Conservation (phyloP, 64 coral and sea anemone species). For the Pocillopora verrucosa region DNA sequence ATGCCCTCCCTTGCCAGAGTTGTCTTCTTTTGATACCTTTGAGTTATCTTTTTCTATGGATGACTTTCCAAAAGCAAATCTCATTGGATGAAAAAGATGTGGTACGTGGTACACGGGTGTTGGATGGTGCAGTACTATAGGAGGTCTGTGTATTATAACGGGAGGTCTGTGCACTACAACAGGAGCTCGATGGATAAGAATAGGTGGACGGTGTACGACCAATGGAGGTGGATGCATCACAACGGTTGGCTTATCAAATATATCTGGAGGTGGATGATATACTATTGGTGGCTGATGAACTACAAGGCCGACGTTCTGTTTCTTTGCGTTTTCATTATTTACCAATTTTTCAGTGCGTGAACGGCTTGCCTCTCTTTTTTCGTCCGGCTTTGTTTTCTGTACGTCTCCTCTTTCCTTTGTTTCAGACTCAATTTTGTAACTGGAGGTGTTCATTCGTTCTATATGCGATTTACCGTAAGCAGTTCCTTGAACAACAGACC, state of each 20-base stretch:
- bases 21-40: neutral
- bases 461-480: conserved; percentile 37
- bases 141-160: conserved; percentile 66
- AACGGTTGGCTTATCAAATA: conserved; percentile 64
- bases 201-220: conserved; percentile 62
- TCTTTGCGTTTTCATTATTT: conserved; percentile 13
- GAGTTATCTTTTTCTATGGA: conserved; percentile 52
- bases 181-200: conserved; percentile 62
- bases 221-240: conserved; percentile 63
- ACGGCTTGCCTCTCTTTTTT: neutral
- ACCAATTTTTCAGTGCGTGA: neutral
- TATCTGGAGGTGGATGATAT: conserved; percentile 48
- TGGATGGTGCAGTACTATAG: conserved; percentile 67
- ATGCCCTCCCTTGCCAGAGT: neutral
- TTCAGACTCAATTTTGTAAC: neutral
- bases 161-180: conserved; percentile 65
- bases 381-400: neutral
- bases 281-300: conserved; percentile 48
- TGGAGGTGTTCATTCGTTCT: neutral
- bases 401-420: neutral
- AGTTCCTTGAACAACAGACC: conserved; percentile 18
- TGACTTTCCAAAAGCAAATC: conserved; percentile 69
- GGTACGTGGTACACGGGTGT: conserved; percentile 49
- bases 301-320: conserved; percentile 22
- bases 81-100: conserved; percentile 24